Evolutionary conservation across 2,888 invertebrate genomes (phyloP), one percentile per base, ranked within the genome.

Genomic region (Dusona sp.): DNA sequence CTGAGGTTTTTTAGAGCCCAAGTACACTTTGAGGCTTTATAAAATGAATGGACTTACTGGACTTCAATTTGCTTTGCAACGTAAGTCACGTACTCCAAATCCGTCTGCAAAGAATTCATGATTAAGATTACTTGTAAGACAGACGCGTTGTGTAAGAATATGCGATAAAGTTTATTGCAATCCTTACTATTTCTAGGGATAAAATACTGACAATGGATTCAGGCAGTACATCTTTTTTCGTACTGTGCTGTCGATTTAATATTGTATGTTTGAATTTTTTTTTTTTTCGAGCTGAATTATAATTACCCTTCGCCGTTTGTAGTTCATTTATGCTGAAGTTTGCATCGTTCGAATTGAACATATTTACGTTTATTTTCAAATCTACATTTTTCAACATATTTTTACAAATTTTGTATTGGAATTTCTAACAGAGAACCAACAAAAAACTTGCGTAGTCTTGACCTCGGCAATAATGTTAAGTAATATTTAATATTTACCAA

Each of bases 11-110:
- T 4, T 25, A 22, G 22, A 54, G 0, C 54, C 22, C 22, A 1
- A 54, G 54, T 22, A 29, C 29, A 25, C 16, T 61, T 61, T 4
- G 16, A 29, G 16, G 16, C 8, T 61, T 61, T 13, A 61, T 61
- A 13, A 29, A 61, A 1, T 29, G 25, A 61, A 67, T 86, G n/a
- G n/a, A 96, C 97, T 96, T 94, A 97, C 97, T 95, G 95, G 3
- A 95, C 95, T 94, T 97, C 97, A 64, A 98, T 96, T 93, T 97
- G 96, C 88, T 96, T 96, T 7, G 98, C 97, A 19, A 97, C 96
- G 89, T 97, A 95, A 38, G 96, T 94, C 6, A 98, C 97, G 90
- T 97, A 97, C 68, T 97, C 96, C 89, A 96, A 90, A 92, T 98
- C 97, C 38, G 96, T 97, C 96, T 96, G 95, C 67, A 95, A 95